phyloP scores from a whole-genome alignment of 1,140 invertebrate species.

The Onthophagus taurus region DNA sequence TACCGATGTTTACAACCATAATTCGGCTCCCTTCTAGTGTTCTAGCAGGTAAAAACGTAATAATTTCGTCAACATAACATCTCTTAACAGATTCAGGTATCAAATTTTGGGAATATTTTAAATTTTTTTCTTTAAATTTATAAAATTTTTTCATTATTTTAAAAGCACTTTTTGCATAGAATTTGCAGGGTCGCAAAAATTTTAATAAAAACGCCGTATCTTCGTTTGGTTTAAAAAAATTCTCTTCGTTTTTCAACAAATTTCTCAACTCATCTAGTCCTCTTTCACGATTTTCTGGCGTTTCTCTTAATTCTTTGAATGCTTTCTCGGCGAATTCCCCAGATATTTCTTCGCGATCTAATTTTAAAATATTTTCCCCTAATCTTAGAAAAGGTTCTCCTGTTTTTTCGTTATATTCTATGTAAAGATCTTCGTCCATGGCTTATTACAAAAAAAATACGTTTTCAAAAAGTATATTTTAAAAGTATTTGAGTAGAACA shows the following conservation, averaged over 20 bases:
- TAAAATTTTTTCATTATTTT: constrained; percentile 53
- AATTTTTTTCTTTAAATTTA: constrained; percentile 46
- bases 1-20: constrained; percentile 45
- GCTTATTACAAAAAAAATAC: too few species aligned
- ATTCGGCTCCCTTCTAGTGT: constrained; percentile 45
- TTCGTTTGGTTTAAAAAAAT: constrained; percentile 53
- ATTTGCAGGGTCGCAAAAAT: constrained; percentile 71
- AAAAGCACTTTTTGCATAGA: constrained; percentile 64
- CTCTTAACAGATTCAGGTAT: constrained; percentile 40
- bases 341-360: constrained; percentile 33
- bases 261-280: constrained; percentile 47
- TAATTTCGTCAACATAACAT: constrained; percentile 42
- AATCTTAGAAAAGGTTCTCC: constrained; percentile 29
- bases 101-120: constrained; percentile 43
- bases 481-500: too few species aligned
- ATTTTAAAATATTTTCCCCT: constrained; percentile 24
- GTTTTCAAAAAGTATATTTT: too few species aligned
- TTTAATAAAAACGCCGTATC: constrained; percentile 60
- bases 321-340: constrained; percentile 44
- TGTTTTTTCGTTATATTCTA: constrained; percentile 18
- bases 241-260: constrained; percentile 50
- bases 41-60: constrained; percentile 48
- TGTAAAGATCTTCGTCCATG: constrained; percentile 2
- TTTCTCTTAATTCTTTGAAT: constrained; percentile 54
- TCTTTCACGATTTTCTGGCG: constrained; percentile 49